phyloP scores from a whole-genome alignment of 2,888 invertebrate species.

The Taphrorychus bicolor region DNA sequence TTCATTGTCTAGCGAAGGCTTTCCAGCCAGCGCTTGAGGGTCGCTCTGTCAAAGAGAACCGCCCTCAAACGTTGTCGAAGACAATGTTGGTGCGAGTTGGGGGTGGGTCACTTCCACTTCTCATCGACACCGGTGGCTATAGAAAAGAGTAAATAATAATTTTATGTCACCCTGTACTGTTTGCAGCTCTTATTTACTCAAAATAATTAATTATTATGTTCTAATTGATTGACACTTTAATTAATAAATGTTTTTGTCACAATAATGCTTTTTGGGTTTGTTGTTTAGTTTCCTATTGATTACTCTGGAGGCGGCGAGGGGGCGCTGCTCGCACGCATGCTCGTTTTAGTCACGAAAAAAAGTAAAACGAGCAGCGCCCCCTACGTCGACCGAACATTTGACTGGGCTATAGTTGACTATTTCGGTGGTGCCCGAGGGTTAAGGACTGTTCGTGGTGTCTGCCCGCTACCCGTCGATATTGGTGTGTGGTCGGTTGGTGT shows the following conservation, averaged over 20 bases:
- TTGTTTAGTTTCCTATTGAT: constrained; percentile 56
- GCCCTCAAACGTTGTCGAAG: too few species aligned
- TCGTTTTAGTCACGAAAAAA: not conserved
- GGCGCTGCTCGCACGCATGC: not conserved
- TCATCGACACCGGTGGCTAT: constrained; percentile 30
- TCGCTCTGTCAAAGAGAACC: too few species aligned
- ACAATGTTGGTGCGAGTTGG: not conserved
- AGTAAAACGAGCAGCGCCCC: constrained; percentile 51
- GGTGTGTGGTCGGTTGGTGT: constrained; percentile 49
- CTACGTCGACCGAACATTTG: constrained; percentile 14
- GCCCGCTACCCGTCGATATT: constrained; percentile 51
- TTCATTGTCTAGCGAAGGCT: constrained; percentile 54
- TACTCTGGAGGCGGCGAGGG: not conserved
- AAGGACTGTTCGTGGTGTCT: constrained; percentile 58
- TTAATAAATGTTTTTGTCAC: constrained; percentile 62
- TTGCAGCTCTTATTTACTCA: constrained; percentile 50
- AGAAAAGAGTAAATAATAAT: not conserved
- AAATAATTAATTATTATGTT: constrained; percentile 52
- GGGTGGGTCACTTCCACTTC: constrained; percentile 26
- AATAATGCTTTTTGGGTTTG: constrained; percentile 62
- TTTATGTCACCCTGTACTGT: constrained; percentile 47
- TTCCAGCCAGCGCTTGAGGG: too few species aligned
- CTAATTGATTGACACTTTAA: constrained; percentile 60
- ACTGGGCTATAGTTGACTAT: constrained; percentile 54
- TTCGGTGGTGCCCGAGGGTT: constrained; percentile 54